Percentiles rank a stretch among this genome's conserved stretches.
phyloP scores from a whole-genome alignment of 2,113 vertebrate genomes.

The Eolophus roseicapilla region DNA sequence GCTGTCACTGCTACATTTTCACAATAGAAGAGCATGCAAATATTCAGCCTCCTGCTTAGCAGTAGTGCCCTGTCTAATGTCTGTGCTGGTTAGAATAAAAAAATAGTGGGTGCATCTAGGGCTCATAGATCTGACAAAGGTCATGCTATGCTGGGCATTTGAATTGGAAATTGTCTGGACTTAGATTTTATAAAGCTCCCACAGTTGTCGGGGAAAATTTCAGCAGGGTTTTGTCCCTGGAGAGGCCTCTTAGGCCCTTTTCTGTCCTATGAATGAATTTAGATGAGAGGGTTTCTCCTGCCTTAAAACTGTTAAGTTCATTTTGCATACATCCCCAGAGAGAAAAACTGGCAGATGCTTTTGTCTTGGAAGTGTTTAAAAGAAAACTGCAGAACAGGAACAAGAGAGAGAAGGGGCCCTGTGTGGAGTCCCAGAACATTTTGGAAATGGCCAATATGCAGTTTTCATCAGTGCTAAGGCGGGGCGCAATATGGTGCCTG shows the following conservation, averaged over 20 bases:
- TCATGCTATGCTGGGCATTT: constrained; percentile 92
- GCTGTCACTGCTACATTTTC: constrained; percentile 98
- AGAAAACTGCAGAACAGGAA: constrained; percentile 83
- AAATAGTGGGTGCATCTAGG: constrained; percentile 82
- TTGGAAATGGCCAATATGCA: constrained; percentile 96
- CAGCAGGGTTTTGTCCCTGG: constrained; percentile 90
- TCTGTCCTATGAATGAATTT: constrained; percentile 97
- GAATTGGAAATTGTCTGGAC: constrained; percentile 99
- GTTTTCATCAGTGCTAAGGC: constrained; percentile 97
- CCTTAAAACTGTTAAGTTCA: constrained; percentile 91
- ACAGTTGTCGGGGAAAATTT: constrained; percentile 87
- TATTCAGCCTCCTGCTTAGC: constrained; percentile 88
- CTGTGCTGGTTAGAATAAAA: constrained; percentile 86
- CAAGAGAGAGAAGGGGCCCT: constrained; percentile 84
- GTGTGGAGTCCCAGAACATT: constrained; percentile 89
- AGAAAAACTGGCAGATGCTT: constrained; percentile 90
- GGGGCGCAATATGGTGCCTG: constrained; percentile 98
- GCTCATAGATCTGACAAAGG: constrained; percentile 90
- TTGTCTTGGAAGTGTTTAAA: constrained; percentile 90
- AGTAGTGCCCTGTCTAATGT: constrained; percentile 89
- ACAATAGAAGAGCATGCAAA: constrained; percentile 98
- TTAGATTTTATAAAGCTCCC: constrained; percentile 89
- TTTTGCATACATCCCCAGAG: constrained; percentile 89
- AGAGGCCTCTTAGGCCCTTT: constrained; percentile 91
- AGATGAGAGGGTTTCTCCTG: constrained; percentile 91